Conservation (phyloP, 2,888 invertebrate genomes). For the Ceraclea dissimilis region DNA sequence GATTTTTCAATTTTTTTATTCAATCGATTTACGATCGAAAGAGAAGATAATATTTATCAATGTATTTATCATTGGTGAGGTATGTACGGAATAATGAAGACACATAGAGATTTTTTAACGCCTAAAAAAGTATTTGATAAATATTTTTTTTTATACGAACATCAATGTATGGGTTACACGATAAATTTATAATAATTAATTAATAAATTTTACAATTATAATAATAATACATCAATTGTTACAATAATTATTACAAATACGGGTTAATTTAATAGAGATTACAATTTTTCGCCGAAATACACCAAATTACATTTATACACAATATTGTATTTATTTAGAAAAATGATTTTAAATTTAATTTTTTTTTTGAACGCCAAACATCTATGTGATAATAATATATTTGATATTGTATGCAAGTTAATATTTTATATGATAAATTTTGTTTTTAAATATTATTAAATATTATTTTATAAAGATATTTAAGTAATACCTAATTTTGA, state of each 20-base stretch:
- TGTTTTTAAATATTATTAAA: too few species aligned
- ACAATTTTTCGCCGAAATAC: too few species aligned
- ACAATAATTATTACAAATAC: too few species aligned
- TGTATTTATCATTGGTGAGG: constrained; percentile 31
- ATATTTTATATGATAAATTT: too few species aligned
- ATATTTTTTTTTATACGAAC: constrained; percentile 20
- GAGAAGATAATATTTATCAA: neutral
- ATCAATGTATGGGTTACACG: constrained; percentile 18
- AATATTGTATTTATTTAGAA: neutral
- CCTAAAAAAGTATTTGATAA: constrained; percentile 22
- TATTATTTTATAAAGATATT: too few species aligned
- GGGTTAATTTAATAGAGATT: too few species aligned
- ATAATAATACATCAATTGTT: too few species aligned
- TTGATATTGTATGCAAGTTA: too few species aligned
- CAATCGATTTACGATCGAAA: too few species aligned
- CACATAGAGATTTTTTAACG: constrained; percentile 24
- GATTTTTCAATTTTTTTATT: too few species aligned
- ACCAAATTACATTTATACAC: neutral
- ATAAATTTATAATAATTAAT: too few species aligned
- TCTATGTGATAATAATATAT: constrained; percentile 7
- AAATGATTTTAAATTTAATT: neutral
- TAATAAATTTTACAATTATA: too few species aligned
- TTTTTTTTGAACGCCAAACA: constrained; percentile 26
- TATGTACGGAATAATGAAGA: constrained; percentile 47
- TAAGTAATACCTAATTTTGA: constrained; percentile 16